These are phyloP conservation scores for Condylura cristata DNA, from an alignment of 2,113 vertebrate genomes.

Conservation along the genomic window DNA sequence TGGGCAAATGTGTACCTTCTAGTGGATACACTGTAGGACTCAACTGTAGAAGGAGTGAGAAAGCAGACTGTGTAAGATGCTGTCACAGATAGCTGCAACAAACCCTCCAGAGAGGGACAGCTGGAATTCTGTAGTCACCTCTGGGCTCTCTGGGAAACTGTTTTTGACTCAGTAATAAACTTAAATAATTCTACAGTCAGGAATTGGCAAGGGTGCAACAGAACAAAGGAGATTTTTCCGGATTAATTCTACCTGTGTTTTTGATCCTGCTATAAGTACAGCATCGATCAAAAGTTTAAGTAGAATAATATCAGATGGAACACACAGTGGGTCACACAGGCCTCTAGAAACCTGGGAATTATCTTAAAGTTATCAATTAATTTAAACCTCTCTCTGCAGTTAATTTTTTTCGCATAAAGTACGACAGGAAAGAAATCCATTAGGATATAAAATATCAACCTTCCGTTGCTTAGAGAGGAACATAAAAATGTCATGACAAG, in stretches of 20 bases:
- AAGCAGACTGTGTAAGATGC: too few species aligned
- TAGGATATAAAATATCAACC: background rate
- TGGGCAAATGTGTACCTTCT: background rate
- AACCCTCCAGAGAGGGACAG: too few species aligned
- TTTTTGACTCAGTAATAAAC: too few species aligned
- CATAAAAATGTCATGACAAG: background rate
- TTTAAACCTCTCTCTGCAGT: background rate
- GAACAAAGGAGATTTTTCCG: too few species aligned
- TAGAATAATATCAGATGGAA: background rate
- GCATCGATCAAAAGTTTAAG: background rate
- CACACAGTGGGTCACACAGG: background rate
- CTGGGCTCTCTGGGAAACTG: too few species aligned
- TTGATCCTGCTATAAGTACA: background rate
- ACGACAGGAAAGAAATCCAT: background rate
- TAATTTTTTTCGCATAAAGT: background rate
- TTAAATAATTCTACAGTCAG: too few species aligned
- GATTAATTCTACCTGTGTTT: background rate
- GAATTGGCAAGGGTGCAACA: background rate
- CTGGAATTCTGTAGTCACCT: too few species aligned
- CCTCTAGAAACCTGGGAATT: background rate
- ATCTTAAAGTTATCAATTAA: background rate
- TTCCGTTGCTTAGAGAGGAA: background rate
- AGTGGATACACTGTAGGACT: background rate
- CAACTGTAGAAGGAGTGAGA: too few species aligned
- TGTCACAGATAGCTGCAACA: too few species aligned